Percentiles rank a stretch among this genome's conserved stretches.
These are phyloP conservation scores for Atta texana DNA, from an alignment of 1,140 invertebrate genomes.

Conservation along the genomic window DNA sequence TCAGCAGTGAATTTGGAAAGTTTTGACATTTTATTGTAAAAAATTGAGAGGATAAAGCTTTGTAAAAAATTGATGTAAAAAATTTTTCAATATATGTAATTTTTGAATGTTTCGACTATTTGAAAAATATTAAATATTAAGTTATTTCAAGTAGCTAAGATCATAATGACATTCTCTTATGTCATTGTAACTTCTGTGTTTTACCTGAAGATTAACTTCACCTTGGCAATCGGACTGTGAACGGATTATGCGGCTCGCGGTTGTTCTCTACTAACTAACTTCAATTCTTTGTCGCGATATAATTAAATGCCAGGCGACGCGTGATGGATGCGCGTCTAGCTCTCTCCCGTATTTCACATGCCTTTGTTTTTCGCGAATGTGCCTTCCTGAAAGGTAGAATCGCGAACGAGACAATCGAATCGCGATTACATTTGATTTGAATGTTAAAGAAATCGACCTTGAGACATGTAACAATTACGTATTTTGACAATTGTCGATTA, in stretches of 20 bases:
- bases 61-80: too few species aligned
- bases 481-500: slow-evolving; percentile 12
- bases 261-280: background rate
- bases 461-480: background rate
- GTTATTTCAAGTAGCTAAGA: too few species aligned
- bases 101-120: too few species aligned
- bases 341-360: background rate
- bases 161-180: too few species aligned
- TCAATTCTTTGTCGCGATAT: background rate
- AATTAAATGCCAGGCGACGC: background rate
- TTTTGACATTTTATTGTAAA: too few species aligned
- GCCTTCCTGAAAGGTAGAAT: background rate
- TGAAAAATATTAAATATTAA: too few species aligned
- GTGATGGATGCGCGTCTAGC: background rate
- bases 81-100: too few species aligned
- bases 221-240: background rate
- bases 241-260: background rate
- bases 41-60: too few species aligned
- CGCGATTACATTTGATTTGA: slow-evolving; percentile 15
- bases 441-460: background rate
- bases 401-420: slow-evolving; percentile 4
- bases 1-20: too few species aligned
- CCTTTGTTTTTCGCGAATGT: background rate
- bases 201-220: background rate
- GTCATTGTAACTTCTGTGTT: too few species aligned